A percentile compares a stretch with the other conserved stretches of the same genome.
Conservation (phyloP, 2,113 vertebrate species). For the Melanocharis versteri region DNA sequence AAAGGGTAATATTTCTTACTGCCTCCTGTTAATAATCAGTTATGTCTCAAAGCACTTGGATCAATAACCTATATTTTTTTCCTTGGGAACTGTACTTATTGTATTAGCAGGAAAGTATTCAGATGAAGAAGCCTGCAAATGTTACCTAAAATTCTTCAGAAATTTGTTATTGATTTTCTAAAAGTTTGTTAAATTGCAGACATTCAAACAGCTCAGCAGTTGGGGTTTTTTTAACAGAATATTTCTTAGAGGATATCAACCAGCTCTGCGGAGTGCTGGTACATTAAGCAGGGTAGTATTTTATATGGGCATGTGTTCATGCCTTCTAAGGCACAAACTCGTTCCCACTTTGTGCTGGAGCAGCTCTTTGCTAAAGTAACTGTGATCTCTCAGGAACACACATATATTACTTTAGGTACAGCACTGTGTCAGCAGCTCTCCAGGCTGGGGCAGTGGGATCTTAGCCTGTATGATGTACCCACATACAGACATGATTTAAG, state of each 20-base stretch:
- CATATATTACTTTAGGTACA: not conserved
- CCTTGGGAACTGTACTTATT: not conserved
- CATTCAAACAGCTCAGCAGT: not conserved
- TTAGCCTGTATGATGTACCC: not conserved
- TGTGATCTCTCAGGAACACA: not conserved
- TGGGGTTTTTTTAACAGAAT: not conserved
- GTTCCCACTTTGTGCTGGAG: not conserved
- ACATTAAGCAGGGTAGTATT: not conserved
- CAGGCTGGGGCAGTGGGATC: not conserved
- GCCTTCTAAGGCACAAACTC: not conserved
- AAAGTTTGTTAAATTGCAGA: not conserved
- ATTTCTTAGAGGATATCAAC: not conserved
- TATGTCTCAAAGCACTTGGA: slow-evolving; percentile 39
- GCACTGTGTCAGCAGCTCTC: not conserved
- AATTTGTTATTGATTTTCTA: not conserved
- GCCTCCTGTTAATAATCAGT: slow-evolving; percentile 28
- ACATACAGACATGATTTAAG: not conserved
- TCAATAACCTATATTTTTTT: slow-evolving; percentile 34
- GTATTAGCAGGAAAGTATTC: not conserved
- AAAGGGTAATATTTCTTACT: slow-evolving; percentile 39
- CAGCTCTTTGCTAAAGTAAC: not conserved
- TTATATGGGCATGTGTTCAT: not conserved
- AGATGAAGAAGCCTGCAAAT: not conserved
- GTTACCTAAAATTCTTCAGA: not conserved
- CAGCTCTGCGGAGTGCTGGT: not conserved